A percentile compares a stretch with the other conserved stretches of the same genome.
These are phyloP conservation scores for Mylabris phalerata DNA, from an alignment of 1,140 invertebrate genomes.

Conservation along the genomic window DNA sequence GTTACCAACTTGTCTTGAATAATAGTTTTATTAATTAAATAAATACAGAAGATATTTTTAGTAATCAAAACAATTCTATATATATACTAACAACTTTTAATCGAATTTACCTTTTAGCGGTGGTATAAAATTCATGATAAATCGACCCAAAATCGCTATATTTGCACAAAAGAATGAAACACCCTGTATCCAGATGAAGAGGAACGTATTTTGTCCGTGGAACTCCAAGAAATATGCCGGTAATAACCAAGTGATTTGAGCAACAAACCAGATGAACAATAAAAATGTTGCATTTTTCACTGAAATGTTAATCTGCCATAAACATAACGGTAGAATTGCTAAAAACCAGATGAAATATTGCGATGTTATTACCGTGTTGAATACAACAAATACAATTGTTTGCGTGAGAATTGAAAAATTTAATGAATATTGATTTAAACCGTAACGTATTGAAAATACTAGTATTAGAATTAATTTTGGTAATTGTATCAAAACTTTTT, in stretches of 20 bases:
- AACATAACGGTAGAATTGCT: slow-evolving; percentile 72
- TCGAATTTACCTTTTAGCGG: no score
- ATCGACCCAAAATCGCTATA: slow-evolving; percentile 60
- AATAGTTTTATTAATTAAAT: no score
- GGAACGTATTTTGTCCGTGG: slow-evolving; percentile 72
- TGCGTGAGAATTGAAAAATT: slow-evolving; percentile 80
- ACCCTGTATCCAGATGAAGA: slow-evolving; percentile 70
- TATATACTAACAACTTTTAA: no score
- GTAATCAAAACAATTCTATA: no score
- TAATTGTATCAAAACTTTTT: slow-evolving; percentile 63
- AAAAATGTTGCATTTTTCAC: slow-evolving; percentile 44
- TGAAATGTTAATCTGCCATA: slow-evolving; percentile 57
- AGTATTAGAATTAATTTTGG: slow-evolving; percentile 69
- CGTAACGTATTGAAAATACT: slow-evolving; percentile 64
- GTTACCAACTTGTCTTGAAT: slow-evolving; percentile 11
- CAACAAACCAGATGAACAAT: slow-evolving; percentile 62
- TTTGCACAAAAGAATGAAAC: slow-evolving; percentile 73
- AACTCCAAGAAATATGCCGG: slow-evolving; percentile 91
- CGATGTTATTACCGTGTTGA: slow-evolving; percentile 94
- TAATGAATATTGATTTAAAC: slow-evolving; percentile 58
- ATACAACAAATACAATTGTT: slow-evolving; percentile 85
- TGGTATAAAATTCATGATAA: slow-evolving; percentile 48
- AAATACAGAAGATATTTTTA: no score
- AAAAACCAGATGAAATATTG: slow-evolving; percentile 99
- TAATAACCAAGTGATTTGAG: slow-evolving; percentile 82